Conservation (phyloP, 2,797 vertebrate species). For the Bradypus variegatus region DNA sequence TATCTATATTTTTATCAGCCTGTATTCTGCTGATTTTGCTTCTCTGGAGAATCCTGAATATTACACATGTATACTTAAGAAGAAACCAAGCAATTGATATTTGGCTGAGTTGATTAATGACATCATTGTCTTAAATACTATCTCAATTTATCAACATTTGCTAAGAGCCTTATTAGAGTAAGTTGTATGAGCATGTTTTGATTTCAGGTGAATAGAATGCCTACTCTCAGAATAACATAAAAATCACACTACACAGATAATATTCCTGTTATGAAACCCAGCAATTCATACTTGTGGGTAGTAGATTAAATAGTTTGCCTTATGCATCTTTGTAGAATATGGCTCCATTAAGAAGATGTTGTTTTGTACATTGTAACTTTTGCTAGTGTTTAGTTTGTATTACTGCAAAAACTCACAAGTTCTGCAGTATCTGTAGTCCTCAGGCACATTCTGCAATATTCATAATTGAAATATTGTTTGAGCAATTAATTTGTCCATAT, state of each 20-base stretch:
- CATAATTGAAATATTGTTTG: not conserved
- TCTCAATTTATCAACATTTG: not conserved
- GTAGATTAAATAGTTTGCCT: not conserved
- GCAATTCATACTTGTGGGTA: no score
- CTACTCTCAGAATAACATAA: not conserved
- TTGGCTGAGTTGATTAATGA: not conserved
- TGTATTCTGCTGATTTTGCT: no score
- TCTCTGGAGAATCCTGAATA: no score
- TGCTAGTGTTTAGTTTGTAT: not conserved
- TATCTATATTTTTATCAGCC: no score
- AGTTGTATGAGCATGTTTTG: fast-evolving
- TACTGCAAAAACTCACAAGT: not conserved
- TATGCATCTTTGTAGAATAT: not conserved
- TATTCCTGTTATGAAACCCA: not conserved
- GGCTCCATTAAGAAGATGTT: not conserved
- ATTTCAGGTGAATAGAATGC: not conserved
- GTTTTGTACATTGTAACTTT: not conserved
- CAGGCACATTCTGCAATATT: not conserved
- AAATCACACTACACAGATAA: not conserved
- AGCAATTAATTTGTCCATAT: not conserved
- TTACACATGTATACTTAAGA: not conserved
- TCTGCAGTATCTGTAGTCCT: not conserved
- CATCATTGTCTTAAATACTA: not conserved
- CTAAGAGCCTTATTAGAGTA: not conserved
- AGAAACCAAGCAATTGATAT: not conserved